phyloP scores from a whole-genome alignment of 2,797 vertebrate genomes.

The Merluccius polli region DNA sequence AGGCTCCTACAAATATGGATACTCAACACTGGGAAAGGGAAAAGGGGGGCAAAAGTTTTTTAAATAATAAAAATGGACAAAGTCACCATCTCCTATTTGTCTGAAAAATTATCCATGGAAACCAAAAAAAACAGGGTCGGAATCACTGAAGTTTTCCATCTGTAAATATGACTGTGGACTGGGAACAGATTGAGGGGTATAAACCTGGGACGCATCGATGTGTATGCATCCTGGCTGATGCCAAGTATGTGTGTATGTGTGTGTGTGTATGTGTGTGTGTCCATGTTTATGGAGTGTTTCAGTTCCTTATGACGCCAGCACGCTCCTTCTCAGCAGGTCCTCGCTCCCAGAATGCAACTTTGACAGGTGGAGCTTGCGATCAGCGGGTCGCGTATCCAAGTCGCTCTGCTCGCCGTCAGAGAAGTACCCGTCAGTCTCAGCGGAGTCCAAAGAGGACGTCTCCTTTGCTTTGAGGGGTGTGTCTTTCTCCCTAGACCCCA shows the following conservation, averaged over 20 bases:
- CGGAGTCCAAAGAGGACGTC: constrained; percentile 70
- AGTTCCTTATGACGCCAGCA: constrained; percentile 84
- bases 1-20: constrained; percentile 45
- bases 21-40: constrained; percentile 40
- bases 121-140: background rate
- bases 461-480: constrained; percentile 57
- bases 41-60: constrained; percentile 27
- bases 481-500: constrained; percentile 47
- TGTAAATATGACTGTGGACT: background rate
- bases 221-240: constrained; percentile 18
- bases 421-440: constrained; percentile 89
- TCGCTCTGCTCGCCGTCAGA: constrained; percentile 91
- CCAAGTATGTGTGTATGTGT: constrained; percentile 6
- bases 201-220: background rate
- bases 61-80: constrained; percentile 26
- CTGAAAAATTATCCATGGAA: constrained; percentile 19
- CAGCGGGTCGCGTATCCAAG: constrained; percentile 73
- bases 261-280: constrained; percentile 17
- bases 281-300: constrained; percentile 20
- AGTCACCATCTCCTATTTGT: constrained; percentile 47
- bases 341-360: constrained; percentile 83
- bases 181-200: background rate
- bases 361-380: constrained; percentile 74
- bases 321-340: constrained; percentile 89
- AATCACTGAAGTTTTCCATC: background rate